Evolutionary conservation across 2,113 vertebrate species (phyloP), one percentile per base, ranked within the genome.

Genomic region (Brachyistius frenatus): DNA sequence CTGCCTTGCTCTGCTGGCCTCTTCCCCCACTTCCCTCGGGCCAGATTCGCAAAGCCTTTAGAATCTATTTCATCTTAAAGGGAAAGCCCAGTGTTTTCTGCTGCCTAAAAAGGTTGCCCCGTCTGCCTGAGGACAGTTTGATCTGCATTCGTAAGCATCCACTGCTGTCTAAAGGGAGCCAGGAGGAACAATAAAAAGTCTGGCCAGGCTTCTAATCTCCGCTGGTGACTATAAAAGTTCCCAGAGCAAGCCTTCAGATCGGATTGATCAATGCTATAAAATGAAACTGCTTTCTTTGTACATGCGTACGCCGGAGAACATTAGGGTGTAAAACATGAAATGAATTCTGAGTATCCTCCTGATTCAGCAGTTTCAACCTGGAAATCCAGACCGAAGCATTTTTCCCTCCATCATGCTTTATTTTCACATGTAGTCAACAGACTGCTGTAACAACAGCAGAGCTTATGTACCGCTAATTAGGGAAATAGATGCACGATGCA

Each of bases 131-230:
- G 67, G 75, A 84, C 70, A 61, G 65, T 86, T 86, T 87, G 74
- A 86, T 87, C 73, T 80, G 72, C 73, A 79, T 92, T 78, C 14
- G 4, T 76, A 76, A 82, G 61, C 66, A 63, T 88, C 76, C 55
- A 46, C 30, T 49, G 37, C 57, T 67, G 54, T 85, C 54, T 72
- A 15, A 84, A 73, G 57, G 71, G 70, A 83, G 74, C 71, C 72
- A 76, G 75, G 39, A 67, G 81, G 61, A 85, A 78, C 82, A 83
- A 87, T 89, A 90, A 85, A 90, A 69, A 81, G 68, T 79, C 88
- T 76, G 78, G 49, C 68, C 9, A 54, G 76, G 23, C 30, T 80
- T 63, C 80, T 74, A 76, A 90, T 90, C 78, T 90, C 72, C 66
- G 60, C 1, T 47, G 61, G 67, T 61, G 77, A 71, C 76, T 41